Conservation (phyloP, 2,797 vertebrate species). For the Pipistrellus pygmaeus region DNA sequence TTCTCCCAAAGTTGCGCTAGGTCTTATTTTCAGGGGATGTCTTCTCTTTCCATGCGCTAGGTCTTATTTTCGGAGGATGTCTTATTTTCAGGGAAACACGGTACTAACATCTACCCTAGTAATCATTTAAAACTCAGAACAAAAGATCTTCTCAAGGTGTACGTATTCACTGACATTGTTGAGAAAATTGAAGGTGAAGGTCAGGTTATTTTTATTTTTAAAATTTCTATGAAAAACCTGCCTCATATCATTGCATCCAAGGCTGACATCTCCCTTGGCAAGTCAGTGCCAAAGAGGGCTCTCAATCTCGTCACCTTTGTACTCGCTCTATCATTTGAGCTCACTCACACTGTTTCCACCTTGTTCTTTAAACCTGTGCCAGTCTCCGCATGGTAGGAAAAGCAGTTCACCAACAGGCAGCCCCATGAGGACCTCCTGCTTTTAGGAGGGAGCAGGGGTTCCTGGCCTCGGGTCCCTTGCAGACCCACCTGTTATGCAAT, state of each 20-base stretch:
- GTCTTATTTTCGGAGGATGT: too few species aligned
- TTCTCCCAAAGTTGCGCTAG: too few species aligned
- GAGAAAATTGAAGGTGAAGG: background rate
- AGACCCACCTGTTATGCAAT: background rate
- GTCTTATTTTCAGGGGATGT: too few species aligned
- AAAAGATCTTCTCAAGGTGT: conserved; percentile 1
- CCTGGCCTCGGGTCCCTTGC: background rate
- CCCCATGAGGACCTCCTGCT: background rate
- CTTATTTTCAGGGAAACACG: too few species aligned
- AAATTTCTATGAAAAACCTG: background rate
- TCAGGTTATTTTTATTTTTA: background rate
- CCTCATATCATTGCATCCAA: background rate
- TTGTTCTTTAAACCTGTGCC: background rate
- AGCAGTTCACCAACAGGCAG: background rate
- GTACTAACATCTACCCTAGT: background rate
- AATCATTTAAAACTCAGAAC: conserved; percentile 7
- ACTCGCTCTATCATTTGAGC: background rate
- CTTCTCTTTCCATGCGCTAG: too few species aligned
- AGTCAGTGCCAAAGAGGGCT: background rate
- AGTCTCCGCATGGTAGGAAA: background rate
- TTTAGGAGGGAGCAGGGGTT: background rate
- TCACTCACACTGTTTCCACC: background rate
- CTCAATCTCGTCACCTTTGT: background rate
- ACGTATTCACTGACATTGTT: background rate
- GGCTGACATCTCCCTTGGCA: background rate